Evolutionary conservation across 2,888 invertebrate species (phyloP).

Genomic region (Sussaba pulchella): DNA sequence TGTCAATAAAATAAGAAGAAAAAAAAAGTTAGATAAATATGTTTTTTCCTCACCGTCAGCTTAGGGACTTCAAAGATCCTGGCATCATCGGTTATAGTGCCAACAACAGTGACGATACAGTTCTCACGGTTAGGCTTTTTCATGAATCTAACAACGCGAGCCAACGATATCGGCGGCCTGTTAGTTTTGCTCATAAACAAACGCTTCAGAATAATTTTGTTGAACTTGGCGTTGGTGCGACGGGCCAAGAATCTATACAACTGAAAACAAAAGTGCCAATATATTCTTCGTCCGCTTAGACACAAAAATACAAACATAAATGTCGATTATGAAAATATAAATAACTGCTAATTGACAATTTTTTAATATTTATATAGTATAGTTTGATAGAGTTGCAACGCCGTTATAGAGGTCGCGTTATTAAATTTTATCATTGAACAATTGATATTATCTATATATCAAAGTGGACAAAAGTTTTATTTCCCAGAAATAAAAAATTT

Average conservation of each 20-base stretch:
- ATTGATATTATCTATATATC: too few species aligned
- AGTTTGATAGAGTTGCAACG: too few species aligned
- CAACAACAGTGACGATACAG: slow-evolving; percentile 96
- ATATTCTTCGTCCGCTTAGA: background rate
- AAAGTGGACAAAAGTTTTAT: too few species aligned
- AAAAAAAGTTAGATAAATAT: background rate
- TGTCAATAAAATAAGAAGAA: too few species aligned
- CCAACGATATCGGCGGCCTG: slow-evolving; percentile 96
- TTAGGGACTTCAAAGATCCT: slow-evolving; percentile 97
- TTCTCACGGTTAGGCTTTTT: slow-evolving; percentile 94
- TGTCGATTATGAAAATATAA: too few species aligned
- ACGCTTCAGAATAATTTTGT: slow-evolving; percentile 96
- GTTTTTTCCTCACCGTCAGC: slow-evolving; percentile 87
- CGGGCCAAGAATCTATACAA: slow-evolving; percentile 98
- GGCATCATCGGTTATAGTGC: slow-evolving; percentile 97
- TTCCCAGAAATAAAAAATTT: too few species aligned
- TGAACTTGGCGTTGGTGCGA: slow-evolving; percentile 98
- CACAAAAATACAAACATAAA: too few species aligned
- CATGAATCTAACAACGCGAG: slow-evolving; percentile 94
- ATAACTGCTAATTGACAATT: too few species aligned
- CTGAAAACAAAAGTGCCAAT: slow-evolving; percentile 85
- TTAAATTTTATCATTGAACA: too few species aligned
- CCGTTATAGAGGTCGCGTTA: too few species aligned
- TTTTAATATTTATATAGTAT: too few species aligned
- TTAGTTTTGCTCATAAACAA: slow-evolving; percentile 99